Conservation (phyloP, 2,113 vertebrate species). For the Chauna torquata region DNA sequence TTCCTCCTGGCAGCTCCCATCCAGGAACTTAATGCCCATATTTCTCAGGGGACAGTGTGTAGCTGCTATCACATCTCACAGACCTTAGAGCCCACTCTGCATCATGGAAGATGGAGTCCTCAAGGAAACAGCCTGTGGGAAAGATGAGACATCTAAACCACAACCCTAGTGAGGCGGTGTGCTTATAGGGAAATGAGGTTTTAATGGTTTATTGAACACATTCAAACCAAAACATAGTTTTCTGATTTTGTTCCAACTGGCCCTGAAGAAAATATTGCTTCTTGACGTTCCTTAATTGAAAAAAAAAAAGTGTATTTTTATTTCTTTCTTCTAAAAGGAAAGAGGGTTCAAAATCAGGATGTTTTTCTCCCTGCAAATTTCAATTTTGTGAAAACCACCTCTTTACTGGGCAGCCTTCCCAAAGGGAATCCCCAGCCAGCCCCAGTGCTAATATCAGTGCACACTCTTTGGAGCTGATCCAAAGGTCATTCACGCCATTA, state of each 20-base stretch:
- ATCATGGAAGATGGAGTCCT: background rate
- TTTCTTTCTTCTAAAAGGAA: conserved; percentile 26
- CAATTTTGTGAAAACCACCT: conserved; percentile 36
- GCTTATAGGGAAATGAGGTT: conserved; percentile 19
- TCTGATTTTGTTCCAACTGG: conserved; percentile 35
- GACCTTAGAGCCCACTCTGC: background rate
- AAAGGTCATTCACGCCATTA: conserved; percentile 57
- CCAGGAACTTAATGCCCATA: background rate
- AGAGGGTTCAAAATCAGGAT: conserved; percentile 23
- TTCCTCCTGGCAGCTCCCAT: background rate
- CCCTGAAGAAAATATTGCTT: conserved; percentile 3
- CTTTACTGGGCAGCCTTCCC: conserved; percentile 59
- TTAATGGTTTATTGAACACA: conserved; percentile 57
- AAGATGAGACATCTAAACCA: conserved; percentile 29
- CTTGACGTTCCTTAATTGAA: background rate
- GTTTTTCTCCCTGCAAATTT: conserved; percentile 54
- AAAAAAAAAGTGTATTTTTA: background rate
- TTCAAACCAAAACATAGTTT: conserved; percentile 35
- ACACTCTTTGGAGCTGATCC: conserved; percentile 47
- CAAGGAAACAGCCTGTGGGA: background rate
- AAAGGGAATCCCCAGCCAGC: conserved; percentile 62
- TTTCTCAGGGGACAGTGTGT: background rate
- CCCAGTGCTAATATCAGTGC: conserved; percentile 53
- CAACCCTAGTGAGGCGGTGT: background rate
- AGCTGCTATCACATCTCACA: background rate